phyloP scores from a whole-genome alignment of 2,797 vertebrate genomes.

The Thamnophis elegans region DNA sequence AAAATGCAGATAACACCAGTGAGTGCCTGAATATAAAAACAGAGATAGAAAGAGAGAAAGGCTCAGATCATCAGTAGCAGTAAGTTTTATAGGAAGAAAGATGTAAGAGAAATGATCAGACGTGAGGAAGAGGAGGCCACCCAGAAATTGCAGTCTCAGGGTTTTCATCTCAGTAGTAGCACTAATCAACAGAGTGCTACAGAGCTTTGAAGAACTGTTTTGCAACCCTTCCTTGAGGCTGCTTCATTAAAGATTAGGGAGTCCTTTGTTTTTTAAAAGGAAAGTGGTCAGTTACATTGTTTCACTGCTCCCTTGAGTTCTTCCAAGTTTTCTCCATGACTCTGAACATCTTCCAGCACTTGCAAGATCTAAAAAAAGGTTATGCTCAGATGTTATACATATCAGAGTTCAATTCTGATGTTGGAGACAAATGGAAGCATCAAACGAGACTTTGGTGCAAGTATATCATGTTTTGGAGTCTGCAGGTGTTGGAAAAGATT shows the following conservation, averaged over 20 bases:
- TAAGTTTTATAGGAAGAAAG: constrained; percentile 1
- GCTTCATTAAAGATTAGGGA: not conserved
- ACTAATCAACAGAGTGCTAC: not conserved
- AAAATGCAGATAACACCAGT: constrained; percentile 20
- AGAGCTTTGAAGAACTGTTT: not conserved
- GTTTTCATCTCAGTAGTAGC: not conserved
- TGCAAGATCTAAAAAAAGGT: not conserved
- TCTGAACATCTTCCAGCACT: not conserved
- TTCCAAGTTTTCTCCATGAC: not conserved
- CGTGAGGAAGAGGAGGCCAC: not conserved
- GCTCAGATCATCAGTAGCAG: constrained; percentile 9
- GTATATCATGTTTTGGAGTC: not conserved
- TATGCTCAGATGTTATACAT: not conserved
- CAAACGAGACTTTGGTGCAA: not conserved
- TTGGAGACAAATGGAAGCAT: not conserved
- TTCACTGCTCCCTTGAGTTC: not conserved
- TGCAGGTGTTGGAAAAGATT: not conserved
- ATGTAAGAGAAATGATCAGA: not conserved
- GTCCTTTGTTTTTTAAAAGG: not conserved
- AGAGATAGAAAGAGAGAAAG: not conserved
- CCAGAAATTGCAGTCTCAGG: not conserved
- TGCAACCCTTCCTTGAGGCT: not conserved
- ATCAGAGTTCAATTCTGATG: not conserved
- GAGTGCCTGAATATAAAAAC: constrained; percentile 7
- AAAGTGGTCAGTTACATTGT: not conserved